These are phyloP conservation scores for Hylaeus volcanicus DNA, from an alignment of 1,140 invertebrate species.

Conservation along the genomic window DNA sequence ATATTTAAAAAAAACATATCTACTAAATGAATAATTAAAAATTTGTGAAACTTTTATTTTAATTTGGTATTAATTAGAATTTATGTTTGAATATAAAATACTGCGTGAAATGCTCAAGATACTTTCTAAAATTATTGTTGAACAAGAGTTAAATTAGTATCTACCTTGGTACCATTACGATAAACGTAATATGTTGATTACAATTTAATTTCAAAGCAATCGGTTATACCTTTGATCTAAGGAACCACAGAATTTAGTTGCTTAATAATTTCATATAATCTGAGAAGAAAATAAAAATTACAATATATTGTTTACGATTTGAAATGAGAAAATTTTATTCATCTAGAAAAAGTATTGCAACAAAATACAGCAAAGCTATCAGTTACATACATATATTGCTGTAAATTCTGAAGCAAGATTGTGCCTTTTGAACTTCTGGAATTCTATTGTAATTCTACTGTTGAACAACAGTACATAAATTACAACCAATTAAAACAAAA, in stretches of 20 bases:
- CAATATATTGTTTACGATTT: background rate
- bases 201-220: background rate
- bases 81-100: background rate
- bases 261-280: background rate
- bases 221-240: background rate
- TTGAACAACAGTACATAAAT: conserved; percentile 19
- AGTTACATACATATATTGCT: background rate
- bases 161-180: no score
- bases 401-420: conserved; percentile 23
- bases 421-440: conserved; percentile 46
- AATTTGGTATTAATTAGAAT: background rate
- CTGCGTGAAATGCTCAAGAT: background rate
- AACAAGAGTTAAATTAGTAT: background rate
- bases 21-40: background rate
- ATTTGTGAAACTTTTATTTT: background rate
- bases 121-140: background rate
- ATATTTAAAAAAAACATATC: background rate
- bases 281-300: background rate
- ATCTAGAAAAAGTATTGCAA: background rate
- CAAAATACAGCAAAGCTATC: background rate
- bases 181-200: no score
- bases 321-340: background rate
- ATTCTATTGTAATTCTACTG: conserved; percentile 6
- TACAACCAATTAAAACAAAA: conserved; percentile 16
- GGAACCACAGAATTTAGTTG: background rate